Evolutionary conservation across 2,888 invertebrate genomes (phyloP), one percentile per base, ranked within the genome.

Genomic region (Phragmatobia fuliginosa): DNA sequence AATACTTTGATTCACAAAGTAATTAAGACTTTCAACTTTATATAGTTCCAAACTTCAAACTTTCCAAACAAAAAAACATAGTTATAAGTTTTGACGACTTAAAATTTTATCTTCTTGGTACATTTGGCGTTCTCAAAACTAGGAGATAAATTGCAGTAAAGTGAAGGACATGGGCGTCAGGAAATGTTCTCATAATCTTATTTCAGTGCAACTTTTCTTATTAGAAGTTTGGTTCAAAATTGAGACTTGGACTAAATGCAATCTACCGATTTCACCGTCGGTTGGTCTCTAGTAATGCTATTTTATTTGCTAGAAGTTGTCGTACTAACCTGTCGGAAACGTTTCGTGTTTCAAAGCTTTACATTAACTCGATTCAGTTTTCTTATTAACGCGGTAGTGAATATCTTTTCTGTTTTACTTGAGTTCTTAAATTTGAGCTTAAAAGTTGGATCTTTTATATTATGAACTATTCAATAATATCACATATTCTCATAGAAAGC

Each of bases 191-290:
- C 81, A 88, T 89, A 88, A 89, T 85, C 73, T 84, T 86, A 88
- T 88, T 88, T 85, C 85, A 75, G 70, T 79, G 74, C 75, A 92
- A 93, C 85, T 94, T 94, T 92, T 90, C 92, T 92, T 91, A 88
- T 94, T 94, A 92, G 83, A 92, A 93, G 89, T 94, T 93, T 86
- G 87, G 87, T 88, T 83, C 84, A 72, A 88, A 87, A 82, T 79
- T 32, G 72, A 75, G 74, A 73, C 71, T 77, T 77, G 74, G 68
- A 72, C 63, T 64, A 76, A 79, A 78, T 85, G 88, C 86, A 89
- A 85, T 89, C 77, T 84, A 83, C 81, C 76, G n/a, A 88, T 90
- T 89, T 88, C 82, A 88, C 83, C 72, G 85, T 81, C 82, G 82
- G 77, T 80, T 88, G 85, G 84, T 74, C 81, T 80, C 66, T 75